Evolutionary conservation across 2,113 vertebrate genomes (phyloP).

Genomic region (Oriolus oriolus): DNA sequence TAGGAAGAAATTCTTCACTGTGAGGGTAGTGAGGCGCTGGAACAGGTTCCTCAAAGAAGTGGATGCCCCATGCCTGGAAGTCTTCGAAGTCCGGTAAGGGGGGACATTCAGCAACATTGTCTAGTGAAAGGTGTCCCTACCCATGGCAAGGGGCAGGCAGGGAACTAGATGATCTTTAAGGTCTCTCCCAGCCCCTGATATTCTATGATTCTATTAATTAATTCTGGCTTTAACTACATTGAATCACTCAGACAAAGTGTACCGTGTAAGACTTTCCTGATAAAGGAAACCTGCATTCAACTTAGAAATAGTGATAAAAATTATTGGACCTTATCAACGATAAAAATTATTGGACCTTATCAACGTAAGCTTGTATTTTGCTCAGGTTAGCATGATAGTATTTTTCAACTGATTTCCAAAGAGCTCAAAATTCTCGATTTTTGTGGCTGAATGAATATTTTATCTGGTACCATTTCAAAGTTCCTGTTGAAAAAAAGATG

Average conservation of each 20-base stretch:
- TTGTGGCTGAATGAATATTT: neutral
- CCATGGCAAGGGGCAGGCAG: accelerated
- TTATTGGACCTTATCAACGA: neutral
- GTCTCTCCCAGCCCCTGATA: neutral
- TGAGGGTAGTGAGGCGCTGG: neutral
- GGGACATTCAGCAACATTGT: neutral
- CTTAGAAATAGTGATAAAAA: neutral
- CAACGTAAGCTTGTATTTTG: neutral
- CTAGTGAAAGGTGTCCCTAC: neutral
- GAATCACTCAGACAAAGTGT: neutral
- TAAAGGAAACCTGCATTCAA: neutral
- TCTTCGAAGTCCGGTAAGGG: neutral
- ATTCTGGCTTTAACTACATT: neutral
- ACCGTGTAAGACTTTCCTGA: neutral
- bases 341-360: neutral
- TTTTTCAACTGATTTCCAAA: neutral
- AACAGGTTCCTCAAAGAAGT: neutral
- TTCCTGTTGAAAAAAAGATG: neutral
- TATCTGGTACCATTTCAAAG: neutral
- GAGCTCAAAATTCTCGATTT: neutral
- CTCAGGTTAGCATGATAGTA: neutral
- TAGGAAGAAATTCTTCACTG: neutral
- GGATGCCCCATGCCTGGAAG: neutral
- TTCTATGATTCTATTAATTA: neutral
- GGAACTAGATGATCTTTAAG: neutral